These are phyloP conservation scores for Chymomyza procnemis DNA, from an alignment of 2,888 invertebrate genomes.

Conservation along the genomic window DNA sequence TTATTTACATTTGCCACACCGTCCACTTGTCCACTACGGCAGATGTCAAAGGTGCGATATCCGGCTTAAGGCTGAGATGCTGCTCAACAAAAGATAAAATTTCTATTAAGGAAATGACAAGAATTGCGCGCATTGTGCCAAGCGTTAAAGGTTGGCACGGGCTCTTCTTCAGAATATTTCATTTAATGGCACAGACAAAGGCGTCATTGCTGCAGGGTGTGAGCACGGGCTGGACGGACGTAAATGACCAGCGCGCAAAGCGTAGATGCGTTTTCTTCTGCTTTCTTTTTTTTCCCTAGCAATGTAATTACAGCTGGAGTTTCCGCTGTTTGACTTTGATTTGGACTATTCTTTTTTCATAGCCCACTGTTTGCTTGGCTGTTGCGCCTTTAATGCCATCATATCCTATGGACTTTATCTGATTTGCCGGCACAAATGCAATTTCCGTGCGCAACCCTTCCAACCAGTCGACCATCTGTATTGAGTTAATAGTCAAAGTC, in stretches of 20 bases:
- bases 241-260: constrained; percentile 59
- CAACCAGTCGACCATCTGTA: constrained; percentile 66
- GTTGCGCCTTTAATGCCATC: constrained; percentile 69
- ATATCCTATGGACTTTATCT: constrained; percentile 62
- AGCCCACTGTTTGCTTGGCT: constrained; percentile 10
- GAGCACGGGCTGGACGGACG: constrained; percentile 29
- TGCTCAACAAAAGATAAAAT: constrained; percentile 74
- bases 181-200: constrained; percentile 72
- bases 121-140: constrained; percentile 74
- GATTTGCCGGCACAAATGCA: constrained; percentile 68
- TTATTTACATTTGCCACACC: background rate
- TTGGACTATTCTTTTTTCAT: background rate
- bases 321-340: constrained; percentile 45
- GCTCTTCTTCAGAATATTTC: constrained; percentile 58
- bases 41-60: constrained; percentile 74
- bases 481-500: constrained; percentile 73
- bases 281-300: background rate
- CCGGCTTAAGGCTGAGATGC: constrained; percentile 45
- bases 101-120: constrained; percentile 79
- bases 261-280: constrained; percentile 2
- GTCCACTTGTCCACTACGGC: constrained; percentile 21
- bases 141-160: constrained; percentile 16
- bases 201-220: constrained; percentile 1
- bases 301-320: constrained; percentile 67
- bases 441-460: constrained; percentile 56